A percentile compares a stretch with the other conserved stretches of the same genome.
These are phyloP conservation scores for Pyralis farinalis DNA, from an alignment of 2,888 invertebrate genomes.

Conservation along the genomic window DNA sequence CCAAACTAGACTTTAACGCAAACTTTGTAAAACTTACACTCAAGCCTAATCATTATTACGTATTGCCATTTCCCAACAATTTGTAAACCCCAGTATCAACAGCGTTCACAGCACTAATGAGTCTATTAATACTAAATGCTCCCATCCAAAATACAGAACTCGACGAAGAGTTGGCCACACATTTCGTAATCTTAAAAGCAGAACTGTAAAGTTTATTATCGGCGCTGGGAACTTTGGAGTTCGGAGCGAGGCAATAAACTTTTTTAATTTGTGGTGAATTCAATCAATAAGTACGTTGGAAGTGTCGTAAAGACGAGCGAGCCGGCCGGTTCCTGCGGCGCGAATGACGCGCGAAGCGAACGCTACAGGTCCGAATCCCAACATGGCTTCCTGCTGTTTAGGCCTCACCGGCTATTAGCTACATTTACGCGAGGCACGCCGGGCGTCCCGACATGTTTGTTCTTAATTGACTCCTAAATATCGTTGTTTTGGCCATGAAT, in stretches of 20 bases:
- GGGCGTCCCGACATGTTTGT: slow-evolving; percentile 61
- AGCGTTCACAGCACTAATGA: too few species aligned
- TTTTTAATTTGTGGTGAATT: slow-evolving; percentile 57
- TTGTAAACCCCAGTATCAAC: too few species aligned
- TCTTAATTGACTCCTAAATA: slow-evolving; percentile 73
- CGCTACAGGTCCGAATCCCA: slow-evolving; percentile 35
- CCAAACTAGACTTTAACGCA: too few species aligned
- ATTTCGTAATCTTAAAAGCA: neutral
- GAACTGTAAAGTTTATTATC: slow-evolving; percentile 18
- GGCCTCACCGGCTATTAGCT: slow-evolving; percentile 61
- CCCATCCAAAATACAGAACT: too few species aligned
- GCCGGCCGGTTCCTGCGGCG: slow-evolving; percentile 44
- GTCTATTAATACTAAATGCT: too few species aligned
- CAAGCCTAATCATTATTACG: too few species aligned
- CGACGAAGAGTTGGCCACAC: too few species aligned
- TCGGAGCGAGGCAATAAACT: slow-evolving; percentile 39
- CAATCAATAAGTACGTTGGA: slow-evolving; percentile 55
- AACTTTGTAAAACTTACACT: too few species aligned
- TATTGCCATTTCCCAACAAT: too few species aligned
- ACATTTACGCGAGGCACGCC: slow-evolving; percentile 60
- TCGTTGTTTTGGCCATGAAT: slow-evolving; percentile 67
- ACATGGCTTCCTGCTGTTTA: slow-evolving; percentile 68
- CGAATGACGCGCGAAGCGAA: slow-evolving; percentile 20
- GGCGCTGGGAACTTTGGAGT: slow-evolving; percentile 17
- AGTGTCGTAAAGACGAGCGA: slow-evolving; percentile 54